Conservation (phyloP, 2,113 vertebrate species). For the Coregonus clupeaformis region DNA sequence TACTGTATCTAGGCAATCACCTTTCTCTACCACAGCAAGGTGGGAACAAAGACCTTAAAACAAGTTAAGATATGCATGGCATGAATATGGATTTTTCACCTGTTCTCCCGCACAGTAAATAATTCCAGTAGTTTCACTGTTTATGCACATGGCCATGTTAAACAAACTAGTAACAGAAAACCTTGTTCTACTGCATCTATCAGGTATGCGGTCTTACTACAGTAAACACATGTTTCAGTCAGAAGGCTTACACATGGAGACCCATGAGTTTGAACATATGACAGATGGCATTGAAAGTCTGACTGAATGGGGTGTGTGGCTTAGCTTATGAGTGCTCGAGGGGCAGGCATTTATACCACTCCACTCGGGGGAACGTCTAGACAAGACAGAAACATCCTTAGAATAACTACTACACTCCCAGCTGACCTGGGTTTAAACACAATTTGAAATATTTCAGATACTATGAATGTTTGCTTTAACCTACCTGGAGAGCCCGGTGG, state of each 20-base stretch:
- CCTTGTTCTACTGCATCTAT: too few relatives aligned
- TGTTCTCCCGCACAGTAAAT: neutral
- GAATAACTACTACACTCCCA: neutral
- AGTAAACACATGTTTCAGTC: neutral
- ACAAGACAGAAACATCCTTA: neutral
- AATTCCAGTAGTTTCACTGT: neutral
- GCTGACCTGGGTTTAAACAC: too few relatives aligned
- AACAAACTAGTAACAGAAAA: neutral
- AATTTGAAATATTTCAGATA: too few relatives aligned
- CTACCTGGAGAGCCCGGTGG: too few relatives aligned
- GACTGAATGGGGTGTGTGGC: neutral
- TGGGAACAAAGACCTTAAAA: neutral
- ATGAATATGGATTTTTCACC: neutral
- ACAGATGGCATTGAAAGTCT: conserved; percentile 6
- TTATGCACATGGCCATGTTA: neutral
- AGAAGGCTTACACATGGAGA: neutral
- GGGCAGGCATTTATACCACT: neutral
- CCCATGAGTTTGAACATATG: neutral
- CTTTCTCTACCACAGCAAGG: neutral
- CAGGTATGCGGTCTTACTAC: too few relatives aligned
- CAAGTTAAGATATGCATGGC: neutral
- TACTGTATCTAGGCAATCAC: conserved; percentile 10
- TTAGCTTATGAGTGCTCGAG: neutral
- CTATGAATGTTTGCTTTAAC: too few relatives aligned
- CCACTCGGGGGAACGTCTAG: conserved; percentile 11